These are phyloP conservation scores for Oryzias woworae DNA, from an alignment of 2,113 vertebrate species.

Conservation along the genomic window DNA sequence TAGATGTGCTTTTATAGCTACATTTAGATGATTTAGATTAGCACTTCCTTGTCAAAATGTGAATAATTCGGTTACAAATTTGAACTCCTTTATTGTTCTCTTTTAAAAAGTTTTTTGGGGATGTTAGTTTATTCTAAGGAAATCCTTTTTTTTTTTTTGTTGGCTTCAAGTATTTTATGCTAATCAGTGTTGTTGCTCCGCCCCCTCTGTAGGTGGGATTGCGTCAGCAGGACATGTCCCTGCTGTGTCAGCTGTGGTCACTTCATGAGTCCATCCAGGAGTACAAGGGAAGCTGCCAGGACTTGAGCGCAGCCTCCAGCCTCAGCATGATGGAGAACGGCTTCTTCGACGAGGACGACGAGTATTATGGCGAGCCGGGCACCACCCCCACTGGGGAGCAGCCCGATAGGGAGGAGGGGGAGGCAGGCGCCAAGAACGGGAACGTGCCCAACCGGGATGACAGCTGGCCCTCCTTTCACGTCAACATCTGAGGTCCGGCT, in stretches of 20 bases:
- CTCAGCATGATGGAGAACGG: slow-evolving; percentile 90
- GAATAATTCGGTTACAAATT: too few species aligned
- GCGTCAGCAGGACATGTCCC: slow-evolving; percentile 97
- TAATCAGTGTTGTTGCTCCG: not conserved
- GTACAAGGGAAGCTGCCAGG: slow-evolving; percentile 96
- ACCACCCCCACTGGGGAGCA: slow-evolving; percentile 76
- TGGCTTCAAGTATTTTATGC: too few species aligned
- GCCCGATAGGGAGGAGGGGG: slow-evolving; percentile 59
- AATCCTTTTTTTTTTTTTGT: too few species aligned
- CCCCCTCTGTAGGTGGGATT: slow-evolving; percentile 84
- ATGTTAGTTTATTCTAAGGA: too few species aligned
- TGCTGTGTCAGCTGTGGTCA: slow-evolving; percentile 97
- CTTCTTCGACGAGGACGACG: slow-evolving; percentile 95
- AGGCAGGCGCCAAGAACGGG: slow-evolving; percentile 58
- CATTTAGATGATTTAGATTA: too few species aligned
- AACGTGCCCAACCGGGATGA: slow-evolving; percentile 63
- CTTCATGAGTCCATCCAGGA: slow-evolving; percentile 98
- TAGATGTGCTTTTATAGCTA: too few species aligned
- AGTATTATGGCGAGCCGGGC: slow-evolving; percentile 83
- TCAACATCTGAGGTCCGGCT: slow-evolving; percentile 68
- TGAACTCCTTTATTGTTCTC: too few species aligned
- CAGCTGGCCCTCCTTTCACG: slow-evolving; percentile 84
- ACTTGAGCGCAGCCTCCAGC: slow-evolving; percentile 83
- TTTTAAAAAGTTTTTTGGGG: too few species aligned
- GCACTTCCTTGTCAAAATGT: too few species aligned